Percentiles rank a stretch among this genome's conserved stretches.
Conservation (phyloP, 2,113 vertebrate species). For the Apaloderma vittatum region DNA sequence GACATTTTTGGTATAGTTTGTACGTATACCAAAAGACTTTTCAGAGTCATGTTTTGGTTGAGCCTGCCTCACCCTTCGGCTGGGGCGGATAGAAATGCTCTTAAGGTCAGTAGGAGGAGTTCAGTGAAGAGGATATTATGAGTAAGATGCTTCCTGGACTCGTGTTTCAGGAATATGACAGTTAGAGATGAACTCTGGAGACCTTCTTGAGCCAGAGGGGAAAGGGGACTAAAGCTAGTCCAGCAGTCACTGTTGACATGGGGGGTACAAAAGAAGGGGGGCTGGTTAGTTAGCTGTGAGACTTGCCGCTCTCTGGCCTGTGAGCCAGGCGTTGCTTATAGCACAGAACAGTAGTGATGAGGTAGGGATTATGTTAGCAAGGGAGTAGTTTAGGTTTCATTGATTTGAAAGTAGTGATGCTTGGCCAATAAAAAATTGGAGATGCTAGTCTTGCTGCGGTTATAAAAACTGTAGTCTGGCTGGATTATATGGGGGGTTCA, state of each 20-base stretch:
- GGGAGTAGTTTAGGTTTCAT: background rate
- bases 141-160: background rate
- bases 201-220: background rate
- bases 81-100: background rate
- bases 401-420: background rate
- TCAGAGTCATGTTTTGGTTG: background rate
- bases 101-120: background rate
- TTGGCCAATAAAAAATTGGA: background rate
- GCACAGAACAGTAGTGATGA: background rate
- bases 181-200: background rate
- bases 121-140: background rate
- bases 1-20: background rate
- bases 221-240: background rate
- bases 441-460: background rate
- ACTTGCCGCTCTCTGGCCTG: fast-evolving
- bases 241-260: fast-evolving
- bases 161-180: background rate
- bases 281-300: background rate
- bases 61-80: background rate
- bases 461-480: background rate
- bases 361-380: background rate
- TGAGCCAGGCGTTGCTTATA: background rate
- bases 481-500: background rate
- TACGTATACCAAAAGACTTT: background rate
- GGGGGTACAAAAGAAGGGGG: background rate